Percentiles rank a stretch among this genome's conserved stretches.
phyloP scores from a whole-genome alignment of 2,888 invertebrate genomes.

The Synanthedon myopaeformis region DNA sequence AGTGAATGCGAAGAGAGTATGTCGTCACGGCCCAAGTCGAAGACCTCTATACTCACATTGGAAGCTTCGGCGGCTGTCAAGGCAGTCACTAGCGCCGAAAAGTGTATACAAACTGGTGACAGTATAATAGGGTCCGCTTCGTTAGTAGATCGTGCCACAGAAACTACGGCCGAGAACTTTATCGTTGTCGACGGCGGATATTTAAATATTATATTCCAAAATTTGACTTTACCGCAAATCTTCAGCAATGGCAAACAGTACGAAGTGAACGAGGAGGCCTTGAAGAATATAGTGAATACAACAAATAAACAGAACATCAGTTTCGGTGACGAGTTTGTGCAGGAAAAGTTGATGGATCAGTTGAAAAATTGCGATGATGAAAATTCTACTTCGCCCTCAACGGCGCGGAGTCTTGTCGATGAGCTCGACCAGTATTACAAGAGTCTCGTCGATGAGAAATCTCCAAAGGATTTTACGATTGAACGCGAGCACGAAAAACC shows the following conservation, averaged over 20 bases:
- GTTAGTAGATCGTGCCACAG: slow-evolving; percentile 18
- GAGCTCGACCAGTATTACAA: slow-evolving; percentile 56
- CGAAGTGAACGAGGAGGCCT: slow-evolving; percentile 56
- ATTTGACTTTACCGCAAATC: slow-evolving; percentile 46
- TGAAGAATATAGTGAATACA: slow-evolving; percentile 44
- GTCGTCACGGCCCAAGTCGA: slow-evolving; percentile 5
- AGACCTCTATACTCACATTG: not conserved
- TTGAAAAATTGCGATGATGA: slow-evolving; percentile 38
- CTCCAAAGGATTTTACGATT: not conserved
- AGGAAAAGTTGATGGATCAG: slow-evolving; percentile 42
- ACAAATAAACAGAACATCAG: slow-evolving; percentile 24
- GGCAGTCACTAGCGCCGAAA: slow-evolving; percentile 32
- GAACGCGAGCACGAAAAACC: not conserved
- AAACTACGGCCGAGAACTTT: slow-evolving; percentile 39
- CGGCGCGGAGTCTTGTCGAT: slow-evolving; percentile 55
- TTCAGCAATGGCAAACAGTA: slow-evolving; percentile 54
- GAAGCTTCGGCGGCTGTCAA: slow-evolving; percentile 1
- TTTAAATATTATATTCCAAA: slow-evolving; percentile 53
- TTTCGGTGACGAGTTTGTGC: slow-evolving; percentile 24
- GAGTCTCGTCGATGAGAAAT: slow-evolving; percentile 18
- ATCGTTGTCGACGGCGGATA: slow-evolving; percentile 55
- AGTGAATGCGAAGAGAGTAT: slow-evolving; percentile 53
- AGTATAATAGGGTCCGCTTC: slow-evolving; percentile 13
- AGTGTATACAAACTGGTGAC: slow-evolving; percentile 48
- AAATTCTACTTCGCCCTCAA: slow-evolving; percentile 40